Conservation (phyloP, 1,140 invertebrate genomes). For the Drosophila rhopaloa region DNA sequence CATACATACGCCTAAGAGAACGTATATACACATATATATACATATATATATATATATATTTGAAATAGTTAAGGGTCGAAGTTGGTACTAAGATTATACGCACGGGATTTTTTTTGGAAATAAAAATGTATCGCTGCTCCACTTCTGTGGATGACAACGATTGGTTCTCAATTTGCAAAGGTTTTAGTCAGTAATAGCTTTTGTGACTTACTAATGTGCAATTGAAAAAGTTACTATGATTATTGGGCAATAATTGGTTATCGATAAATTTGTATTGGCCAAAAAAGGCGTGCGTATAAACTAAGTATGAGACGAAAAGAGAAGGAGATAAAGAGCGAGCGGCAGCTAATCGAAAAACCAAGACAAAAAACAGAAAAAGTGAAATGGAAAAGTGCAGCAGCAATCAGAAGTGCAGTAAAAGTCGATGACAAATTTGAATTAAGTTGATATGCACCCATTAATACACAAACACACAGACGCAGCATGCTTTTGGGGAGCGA, state of each 20-base stretch:
- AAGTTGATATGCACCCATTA: conserved; percentile 39
- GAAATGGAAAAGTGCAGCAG: conserved; percentile 38
- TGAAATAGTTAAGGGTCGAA: conserved; percentile 60
- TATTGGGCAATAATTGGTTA: background rate
- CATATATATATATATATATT: conserved; percentile 53
- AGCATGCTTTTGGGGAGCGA: conserved; percentile 23
- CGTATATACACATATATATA: conserved; percentile 33
- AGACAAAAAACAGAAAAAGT: conserved; percentile 7
- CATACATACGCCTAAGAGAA: conserved; percentile 54
- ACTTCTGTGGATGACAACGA: background rate
- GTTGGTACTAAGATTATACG: conserved; percentile 8
- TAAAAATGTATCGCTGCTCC: background rate
- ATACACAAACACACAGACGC: conserved; percentile 17
- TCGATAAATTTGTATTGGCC: conserved; percentile 6
- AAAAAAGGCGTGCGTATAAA: conserved; percentile 1
- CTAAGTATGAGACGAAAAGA: conserved; percentile 30
- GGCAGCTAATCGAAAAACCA: conserved; percentile 14
- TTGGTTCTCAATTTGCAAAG: conserved; percentile 5
- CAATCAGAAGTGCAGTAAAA: conserved; percentile 35
- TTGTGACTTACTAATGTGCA: background rate
- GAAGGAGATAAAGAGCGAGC: conserved; percentile 19
- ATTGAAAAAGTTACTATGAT: background rate
- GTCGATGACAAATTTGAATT: conserved; percentile 48
- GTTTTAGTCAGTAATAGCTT: background rate
- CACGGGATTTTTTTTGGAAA: background rate